Base-by-base conservation (phyloP, 1,140 invertebrate species). In the Tribolium castaneum region DNA sequence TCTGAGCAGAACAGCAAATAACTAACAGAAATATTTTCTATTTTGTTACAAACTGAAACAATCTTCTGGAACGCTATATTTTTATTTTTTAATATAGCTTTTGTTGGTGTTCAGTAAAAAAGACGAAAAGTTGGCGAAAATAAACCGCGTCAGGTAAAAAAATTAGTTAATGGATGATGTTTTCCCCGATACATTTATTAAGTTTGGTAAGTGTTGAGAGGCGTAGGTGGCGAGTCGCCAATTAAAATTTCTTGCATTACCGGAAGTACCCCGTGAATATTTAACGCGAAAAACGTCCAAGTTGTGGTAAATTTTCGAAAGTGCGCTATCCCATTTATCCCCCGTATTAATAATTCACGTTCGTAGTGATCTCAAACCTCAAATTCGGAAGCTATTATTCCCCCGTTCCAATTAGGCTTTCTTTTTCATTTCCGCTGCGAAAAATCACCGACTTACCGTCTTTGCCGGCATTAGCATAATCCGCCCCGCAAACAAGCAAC, bases 281-380 rank as follows among this genome's bases (percentile, higher is more conserved):
- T 56, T 74, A 50, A 74, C 34, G 71, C 34, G 50, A 74, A 74
- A 74, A 56, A 49, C 16, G 16, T 54, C 50, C 35, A 56, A 59
- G 52, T 54, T 74, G 25, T 12, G 7, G 50, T 34, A 12, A 12
- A 74, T 30, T 54, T 54, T 52, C 19, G 50, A 10, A 59, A 74
- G 51, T 59, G 56, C 52, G 22, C 73, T 19, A 59, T 22, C 25
- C 72, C 73, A 75, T 75, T 75, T 59, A 75, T 59, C 14, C 30
- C 59, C 52, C 51, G 13, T 54, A 75, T 75, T 75, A 75, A 59
- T 75, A 75, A 75, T 75, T 75, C 73, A 75, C 30, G 19, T 75
- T 35, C 12, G 14, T 30, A 35, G 51, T 25, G 4, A 6, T 30
- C 25, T 30, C 7, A 45, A 30, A 22, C 14, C 9, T 22, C 25